Evolutionary conservation across 2,888 invertebrate genomes (phyloP).

Genomic region (Celastrina argiolus): DNA sequence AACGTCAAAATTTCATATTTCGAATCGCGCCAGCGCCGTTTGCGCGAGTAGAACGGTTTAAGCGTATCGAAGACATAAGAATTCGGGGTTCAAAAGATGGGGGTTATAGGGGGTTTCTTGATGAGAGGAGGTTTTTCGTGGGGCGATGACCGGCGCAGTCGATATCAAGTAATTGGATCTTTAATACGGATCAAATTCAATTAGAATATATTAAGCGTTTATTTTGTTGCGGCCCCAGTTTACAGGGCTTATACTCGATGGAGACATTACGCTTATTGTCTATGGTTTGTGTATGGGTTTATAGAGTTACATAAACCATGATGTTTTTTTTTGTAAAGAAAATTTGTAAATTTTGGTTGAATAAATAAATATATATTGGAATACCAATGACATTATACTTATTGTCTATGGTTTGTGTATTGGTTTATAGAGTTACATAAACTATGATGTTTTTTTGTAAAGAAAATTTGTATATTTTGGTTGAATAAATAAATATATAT

Average conservation of each 20-base stretch:
- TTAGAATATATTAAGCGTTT: constrained; percentile 26
- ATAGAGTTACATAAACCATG: too few species aligned
- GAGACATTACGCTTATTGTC: too few species aligned
- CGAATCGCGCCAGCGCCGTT: background rate
- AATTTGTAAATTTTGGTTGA: too few species aligned
- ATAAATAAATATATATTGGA: too few species aligned
- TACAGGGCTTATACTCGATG: constrained; percentile 4
- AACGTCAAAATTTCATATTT: background rate
- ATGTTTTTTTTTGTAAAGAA: too few species aligned
- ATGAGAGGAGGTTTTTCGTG: constrained; percentile 76
- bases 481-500: too few species aligned
- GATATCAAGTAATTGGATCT: constrained; percentile 70
- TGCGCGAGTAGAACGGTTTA: constrained; percentile 21
- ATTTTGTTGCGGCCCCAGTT: background rate
- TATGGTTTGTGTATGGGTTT: too few species aligned
- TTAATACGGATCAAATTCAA: constrained; percentile 33
- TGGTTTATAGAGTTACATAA: too few species aligned
- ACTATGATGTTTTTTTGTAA: too few species aligned
- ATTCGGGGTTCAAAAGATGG: constrained; percentile 68
- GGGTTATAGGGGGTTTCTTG: constrained; percentile 62
- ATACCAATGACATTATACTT: too few species aligned
- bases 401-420: too few species aligned
- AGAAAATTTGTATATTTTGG: too few species aligned
- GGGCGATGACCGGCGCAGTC: constrained; percentile 68
- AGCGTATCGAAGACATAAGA: constrained; percentile 47